Evolutionary conservation across 2,797 vertebrate genomes (phyloP).

Genomic region (Eleutherodactylus coqui): DNA sequence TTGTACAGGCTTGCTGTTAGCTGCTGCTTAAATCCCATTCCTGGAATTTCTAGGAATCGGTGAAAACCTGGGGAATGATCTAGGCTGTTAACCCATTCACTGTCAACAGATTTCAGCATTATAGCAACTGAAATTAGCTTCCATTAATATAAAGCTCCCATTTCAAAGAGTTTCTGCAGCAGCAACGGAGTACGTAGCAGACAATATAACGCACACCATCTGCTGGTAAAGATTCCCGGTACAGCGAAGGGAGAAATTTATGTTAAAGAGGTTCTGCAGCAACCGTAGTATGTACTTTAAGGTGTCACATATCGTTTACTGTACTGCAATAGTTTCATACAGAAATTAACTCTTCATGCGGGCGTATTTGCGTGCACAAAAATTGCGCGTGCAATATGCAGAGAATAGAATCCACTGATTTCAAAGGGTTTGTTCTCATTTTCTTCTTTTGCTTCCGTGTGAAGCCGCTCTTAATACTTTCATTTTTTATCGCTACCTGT

Average conservation of each 20-base stretch:
- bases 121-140: no score
- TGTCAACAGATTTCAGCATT: not conserved
- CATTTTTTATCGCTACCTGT: no score
- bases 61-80: constrained; percentile 45
- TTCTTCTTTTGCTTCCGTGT: no score
- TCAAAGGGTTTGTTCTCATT: no score
- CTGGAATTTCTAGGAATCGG: constrained; percentile 52
- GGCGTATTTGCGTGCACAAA: no score
- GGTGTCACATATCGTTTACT: not conserved
- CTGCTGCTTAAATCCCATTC: constrained; percentile 57
- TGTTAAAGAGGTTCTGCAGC: not conserved
- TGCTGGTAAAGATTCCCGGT: not conserved
- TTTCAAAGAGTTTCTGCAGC: not conserved
- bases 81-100: constrained; percentile 14
- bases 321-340: no score
- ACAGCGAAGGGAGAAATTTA: not conserved
- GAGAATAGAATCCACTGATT: no score
- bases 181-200: not conserved
- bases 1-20: constrained; percentile 42
- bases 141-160: not conserved
- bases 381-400: no score
- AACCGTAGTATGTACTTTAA: no score
- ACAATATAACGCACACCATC: not conserved
- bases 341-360: no score
- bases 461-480: no score